A percentile compares a stretch with the other conserved stretches of the same genome.
phyloP scores from a whole-genome alignment of 2,797 vertebrate genomes.

The Darevskia mixta region DNA sequence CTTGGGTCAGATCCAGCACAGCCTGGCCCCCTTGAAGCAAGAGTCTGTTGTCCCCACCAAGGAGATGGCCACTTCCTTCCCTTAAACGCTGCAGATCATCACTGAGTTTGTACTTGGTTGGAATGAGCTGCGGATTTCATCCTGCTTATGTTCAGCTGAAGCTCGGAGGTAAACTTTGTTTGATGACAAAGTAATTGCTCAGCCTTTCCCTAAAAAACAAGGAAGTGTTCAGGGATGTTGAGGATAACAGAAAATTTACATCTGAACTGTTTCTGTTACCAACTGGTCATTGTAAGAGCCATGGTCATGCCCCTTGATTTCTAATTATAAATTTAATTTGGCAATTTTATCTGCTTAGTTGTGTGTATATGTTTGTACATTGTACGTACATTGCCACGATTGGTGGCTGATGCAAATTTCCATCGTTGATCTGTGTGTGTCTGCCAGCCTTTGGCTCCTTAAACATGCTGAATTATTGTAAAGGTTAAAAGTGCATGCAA shows the following conservation, averaged over 20 bases:
- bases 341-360: neutral
- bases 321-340: neutral
- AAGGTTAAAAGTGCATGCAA: constrained; percentile 14
- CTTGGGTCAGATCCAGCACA: rapidly evolving
- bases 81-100: neutral
- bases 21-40: no score
- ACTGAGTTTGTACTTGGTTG: neutral
- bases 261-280: no score
- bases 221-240: neutral
- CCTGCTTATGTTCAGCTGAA: neutral
- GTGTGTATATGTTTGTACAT: neutral
- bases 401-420: neutral
- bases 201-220: rapidly evolving
- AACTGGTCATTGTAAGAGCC: neutral
- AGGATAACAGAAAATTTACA: neutral
- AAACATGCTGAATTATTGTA: neutral
- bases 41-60: neutral
- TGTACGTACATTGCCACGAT: neutral
- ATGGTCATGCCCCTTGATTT: neutral
- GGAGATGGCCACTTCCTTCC: neutral
- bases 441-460: neutral
- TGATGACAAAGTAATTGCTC: no score
- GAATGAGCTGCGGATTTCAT: rapidly evolving
- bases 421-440: no score
- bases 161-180: neutral